phyloP scores from a whole-genome alignment of 2,113 vertebrate genomes.

The Bos taurus region DNA sequence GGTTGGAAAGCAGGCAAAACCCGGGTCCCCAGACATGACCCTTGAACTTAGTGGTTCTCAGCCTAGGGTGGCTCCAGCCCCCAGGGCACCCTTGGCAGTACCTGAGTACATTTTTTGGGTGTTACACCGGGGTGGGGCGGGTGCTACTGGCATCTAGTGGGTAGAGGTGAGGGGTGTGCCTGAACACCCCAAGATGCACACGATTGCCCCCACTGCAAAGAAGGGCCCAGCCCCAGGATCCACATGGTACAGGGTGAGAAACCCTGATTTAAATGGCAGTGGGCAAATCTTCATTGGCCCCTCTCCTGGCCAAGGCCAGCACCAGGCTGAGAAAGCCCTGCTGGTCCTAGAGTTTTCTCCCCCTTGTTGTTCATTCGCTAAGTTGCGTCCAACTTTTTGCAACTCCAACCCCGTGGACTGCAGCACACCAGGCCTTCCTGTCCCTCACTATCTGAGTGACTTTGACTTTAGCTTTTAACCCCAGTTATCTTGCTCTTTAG shows the following conservation, averaged over 20 bases:
- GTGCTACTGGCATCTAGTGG: not conserved
- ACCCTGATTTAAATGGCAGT: not conserved
- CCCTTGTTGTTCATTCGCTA: not conserved
- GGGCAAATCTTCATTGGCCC: not conserved
- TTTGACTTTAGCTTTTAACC: not conserved
- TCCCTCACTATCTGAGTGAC: not conserved
- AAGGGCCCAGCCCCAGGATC: fast-evolving
- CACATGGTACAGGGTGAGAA: not conserved
- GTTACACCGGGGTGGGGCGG: not conserved
- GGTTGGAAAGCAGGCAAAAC: not conserved
- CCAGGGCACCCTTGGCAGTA: not conserved
- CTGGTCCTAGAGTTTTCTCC: not conserved
- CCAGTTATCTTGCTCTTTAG: not conserved
- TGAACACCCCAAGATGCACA: fast-evolving
- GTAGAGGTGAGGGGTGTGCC: not conserved
- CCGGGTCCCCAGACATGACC: not conserved
- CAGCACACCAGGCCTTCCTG: not conserved
- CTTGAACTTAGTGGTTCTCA: not conserved
- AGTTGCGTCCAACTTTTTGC: not conserved
- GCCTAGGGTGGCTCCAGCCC: too few relatives aligned
- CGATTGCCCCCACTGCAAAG: fast-evolving
- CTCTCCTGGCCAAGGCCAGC: not conserved
- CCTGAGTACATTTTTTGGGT: not conserved
- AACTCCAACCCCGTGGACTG: not conserved
- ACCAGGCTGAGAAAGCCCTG: not conserved